These are phyloP conservation scores for Ianthella basta DNA, from an alignment of 37 sponge, comb jelly and placozoan genomes.

Conservation along the genomic window DNA sequence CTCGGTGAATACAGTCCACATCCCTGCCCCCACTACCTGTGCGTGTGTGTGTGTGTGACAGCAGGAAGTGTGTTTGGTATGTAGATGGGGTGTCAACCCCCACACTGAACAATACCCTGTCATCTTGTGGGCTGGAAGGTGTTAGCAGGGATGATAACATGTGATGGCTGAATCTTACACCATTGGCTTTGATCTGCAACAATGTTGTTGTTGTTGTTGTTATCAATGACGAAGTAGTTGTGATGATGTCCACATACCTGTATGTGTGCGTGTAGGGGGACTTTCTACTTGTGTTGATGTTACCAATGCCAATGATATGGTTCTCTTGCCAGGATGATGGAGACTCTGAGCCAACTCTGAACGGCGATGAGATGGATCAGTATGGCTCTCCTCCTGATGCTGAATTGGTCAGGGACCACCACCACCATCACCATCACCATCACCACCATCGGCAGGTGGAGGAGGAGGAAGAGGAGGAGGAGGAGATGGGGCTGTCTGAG, in stretches of 20 bases:
- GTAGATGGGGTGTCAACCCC: not conserved
- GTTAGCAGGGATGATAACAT: too few relatives aligned
- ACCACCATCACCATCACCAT: not conserved
- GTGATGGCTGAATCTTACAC: too few relatives aligned
- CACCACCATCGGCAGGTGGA: not conserved
- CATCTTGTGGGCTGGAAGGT: too few relatives aligned
- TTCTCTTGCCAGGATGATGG: not conserved
- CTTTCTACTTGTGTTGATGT: not conserved
- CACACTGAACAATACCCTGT: too few relatives aligned
- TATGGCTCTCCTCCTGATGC: not conserved
- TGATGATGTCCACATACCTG: not conserved
- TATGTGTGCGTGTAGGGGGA: not conserved
- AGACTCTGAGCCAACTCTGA: conserved; percentile 12
- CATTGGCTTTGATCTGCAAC: too few relatives aligned
- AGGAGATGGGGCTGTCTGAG: too few relatives aligned
- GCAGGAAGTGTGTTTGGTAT: not conserved
- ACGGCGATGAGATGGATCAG: conserved; percentile 11
- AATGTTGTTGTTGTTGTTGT: too few relatives aligned
- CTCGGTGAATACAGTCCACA: too few relatives aligned
- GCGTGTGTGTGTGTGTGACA: not conserved
- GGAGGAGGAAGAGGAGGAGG: too few relatives aligned
- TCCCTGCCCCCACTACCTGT: too few relatives aligned
- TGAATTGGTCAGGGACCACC: not conserved
- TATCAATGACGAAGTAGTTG: too few relatives aligned
- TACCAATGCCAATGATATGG: too few relatives aligned